phyloP scores from a whole-genome alignment of 2,113 vertebrate genomes.

The Calidris pygmaea region DNA sequence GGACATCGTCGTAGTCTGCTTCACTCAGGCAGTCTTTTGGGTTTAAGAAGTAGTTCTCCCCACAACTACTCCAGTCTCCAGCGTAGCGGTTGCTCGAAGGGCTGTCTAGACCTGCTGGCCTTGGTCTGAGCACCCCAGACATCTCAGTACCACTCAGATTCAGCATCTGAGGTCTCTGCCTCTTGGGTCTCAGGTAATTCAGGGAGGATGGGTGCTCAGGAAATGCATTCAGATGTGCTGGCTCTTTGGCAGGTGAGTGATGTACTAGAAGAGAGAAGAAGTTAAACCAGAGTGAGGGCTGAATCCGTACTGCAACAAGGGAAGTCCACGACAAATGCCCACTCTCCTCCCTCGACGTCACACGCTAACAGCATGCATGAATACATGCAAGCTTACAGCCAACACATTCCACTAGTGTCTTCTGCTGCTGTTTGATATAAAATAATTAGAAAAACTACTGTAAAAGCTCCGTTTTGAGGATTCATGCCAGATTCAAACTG shows the following conservation, averaged over 20 bases:
- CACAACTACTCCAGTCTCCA: constrained; percentile 94
- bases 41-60: constrained; percentile 82
- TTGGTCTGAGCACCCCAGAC: constrained; percentile 82
- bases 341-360: neutral
- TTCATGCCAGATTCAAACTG: constrained; percentile 51
- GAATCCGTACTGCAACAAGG: neutral
- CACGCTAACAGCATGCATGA: constrained; percentile 57
- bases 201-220: constrained; percentile 55
- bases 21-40: constrained; percentile 72
- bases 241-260: constrained; percentile 69
- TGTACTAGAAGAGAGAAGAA: constrained; percentile 77
- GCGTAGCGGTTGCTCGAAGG: constrained; percentile 95
- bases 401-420: constrained; percentile 38
- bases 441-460: constrained; percentile 45
- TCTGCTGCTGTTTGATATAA: constrained; percentile 8
- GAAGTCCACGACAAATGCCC: neutral
- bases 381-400: constrained; percentile 49
- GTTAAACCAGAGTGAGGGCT: constrained; percentile 13
- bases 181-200: constrained; percentile 83
- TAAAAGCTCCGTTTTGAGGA: constrained; percentile 36
- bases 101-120: constrained; percentile 87
- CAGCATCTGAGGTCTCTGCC: constrained; percentile 88
- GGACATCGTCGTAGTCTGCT: constrained; percentile 88
- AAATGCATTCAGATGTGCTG: constrained; percentile 25
- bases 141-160: constrained; percentile 80